phyloP scores from a whole-genome alignment of 2,113 vertebrate species.

The Piprites chloris region DNA sequence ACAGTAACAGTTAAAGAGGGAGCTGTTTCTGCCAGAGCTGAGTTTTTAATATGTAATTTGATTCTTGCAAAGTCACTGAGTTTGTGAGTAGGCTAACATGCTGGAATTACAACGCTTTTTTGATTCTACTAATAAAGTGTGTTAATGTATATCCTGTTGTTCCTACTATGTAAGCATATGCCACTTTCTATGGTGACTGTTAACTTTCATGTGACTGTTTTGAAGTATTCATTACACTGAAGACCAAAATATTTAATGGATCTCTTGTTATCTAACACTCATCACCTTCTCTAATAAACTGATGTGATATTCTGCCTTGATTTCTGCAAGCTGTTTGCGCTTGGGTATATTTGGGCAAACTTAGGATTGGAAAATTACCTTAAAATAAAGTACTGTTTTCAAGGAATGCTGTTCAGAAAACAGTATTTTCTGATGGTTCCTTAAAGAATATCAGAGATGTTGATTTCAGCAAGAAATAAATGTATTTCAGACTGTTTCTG shows the following conservation, averaged over 20 bases:
- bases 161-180: conserved; percentile 47
- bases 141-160: conserved; percentile 42
- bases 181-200: neutral
- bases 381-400: neutral
- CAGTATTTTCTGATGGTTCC: neutral
- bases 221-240: conserved; percentile 32
- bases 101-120: conserved; percentile 19
- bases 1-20: neutral
- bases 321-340: neutral
- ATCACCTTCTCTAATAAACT: conserved; percentile 27
- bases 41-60: conserved; percentile 2
- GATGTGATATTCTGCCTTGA: neutral
- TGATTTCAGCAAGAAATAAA: neutral
- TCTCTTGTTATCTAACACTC: conserved; percentile 38
- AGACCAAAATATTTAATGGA: conserved; percentile 22
- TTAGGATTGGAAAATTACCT: neutral
- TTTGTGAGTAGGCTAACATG: neutral
- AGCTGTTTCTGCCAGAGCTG: neutral
- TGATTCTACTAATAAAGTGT: conserved; percentile 23
- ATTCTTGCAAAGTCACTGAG: conserved; percentile 12
- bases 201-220: conserved; percentile 44
- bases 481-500: neutral
- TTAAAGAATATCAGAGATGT: neutral
- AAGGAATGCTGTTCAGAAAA: neutral
- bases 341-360: neutral